These are phyloP conservation scores for Sebastes nivosus DNA, from an alignment of 2,797 vertebrate genomes.

Conservation along the genomic window DNA sequence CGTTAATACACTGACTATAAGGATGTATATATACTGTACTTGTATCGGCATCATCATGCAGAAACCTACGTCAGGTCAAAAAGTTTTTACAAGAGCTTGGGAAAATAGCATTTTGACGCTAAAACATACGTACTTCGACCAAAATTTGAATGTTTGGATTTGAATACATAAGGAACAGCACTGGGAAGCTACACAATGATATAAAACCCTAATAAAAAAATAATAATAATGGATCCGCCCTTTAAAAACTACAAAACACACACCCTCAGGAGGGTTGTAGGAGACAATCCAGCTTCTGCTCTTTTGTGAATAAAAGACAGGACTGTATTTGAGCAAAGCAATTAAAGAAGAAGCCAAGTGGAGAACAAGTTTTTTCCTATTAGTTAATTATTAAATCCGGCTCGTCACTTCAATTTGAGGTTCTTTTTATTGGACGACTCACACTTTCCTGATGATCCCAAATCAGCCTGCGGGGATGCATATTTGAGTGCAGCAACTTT, in stretches of 20 bases:
- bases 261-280: neutral
- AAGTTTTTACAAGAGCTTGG: too few species aligned
- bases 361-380: neutral
- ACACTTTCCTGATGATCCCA: conserved; percentile 34
- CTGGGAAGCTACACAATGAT: too few species aligned
- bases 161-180: too few species aligned
- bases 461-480: conserved; percentile 17
- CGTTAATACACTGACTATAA: too few species aligned
- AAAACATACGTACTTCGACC: too few species aligned
- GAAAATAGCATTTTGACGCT: too few species aligned
- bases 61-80: too few species aligned
- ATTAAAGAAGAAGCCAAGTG: conserved; percentile 16
- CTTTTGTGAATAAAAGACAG: neutral
- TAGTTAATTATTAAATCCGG: conserved; percentile 19
- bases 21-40: too few species aligned
- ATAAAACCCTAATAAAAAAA: too few species aligned
- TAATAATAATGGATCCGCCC: too few species aligned
- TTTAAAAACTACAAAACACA: neutral
- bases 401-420: conserved; percentile 30
- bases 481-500: conserved; percentile 43
- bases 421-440: conserved; percentile 32
- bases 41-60: too few species aligned
- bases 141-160: too few species aligned
- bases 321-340: neutral
- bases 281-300: conserved; percentile 16